These are phyloP conservation scores for Daktulosphaira vitifoliae DNA, from an alignment of 1,140 invertebrate genomes.

Conservation along the genomic window DNA sequence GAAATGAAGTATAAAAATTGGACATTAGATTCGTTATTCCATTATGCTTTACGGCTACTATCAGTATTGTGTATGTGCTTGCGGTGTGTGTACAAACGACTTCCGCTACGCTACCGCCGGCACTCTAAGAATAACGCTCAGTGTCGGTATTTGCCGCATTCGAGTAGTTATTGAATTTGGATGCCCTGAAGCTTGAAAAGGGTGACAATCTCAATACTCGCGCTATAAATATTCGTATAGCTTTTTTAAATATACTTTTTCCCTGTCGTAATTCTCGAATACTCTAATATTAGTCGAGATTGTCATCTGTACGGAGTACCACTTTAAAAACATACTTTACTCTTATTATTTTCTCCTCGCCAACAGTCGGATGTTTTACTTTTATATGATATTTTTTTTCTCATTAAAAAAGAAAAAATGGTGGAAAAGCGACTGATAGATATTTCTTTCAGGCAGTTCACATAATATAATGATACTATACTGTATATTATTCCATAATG, in stretches of 20 bases:
- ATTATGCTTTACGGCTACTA: neutral
- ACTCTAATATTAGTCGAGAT: neutral
- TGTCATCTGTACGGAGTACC: neutral
- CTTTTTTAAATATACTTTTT: too few species aligned
- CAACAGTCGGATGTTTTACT: too few species aligned
- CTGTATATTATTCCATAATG: too few species aligned
- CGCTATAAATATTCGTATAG: too few species aligned
- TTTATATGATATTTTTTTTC: too few species aligned
- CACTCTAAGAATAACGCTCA: neutral
- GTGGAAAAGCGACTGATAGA: too few species aligned
- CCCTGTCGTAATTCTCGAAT: neutral
- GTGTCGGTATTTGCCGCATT: neutral
- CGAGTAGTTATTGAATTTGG: constrained; percentile 28
- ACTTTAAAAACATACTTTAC: too few species aligned
- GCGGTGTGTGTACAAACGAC: neutral
- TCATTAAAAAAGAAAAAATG: too few species aligned
- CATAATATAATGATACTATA: too few species aligned
- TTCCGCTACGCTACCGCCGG: neutral
- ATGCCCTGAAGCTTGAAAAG: constrained; percentile 8
- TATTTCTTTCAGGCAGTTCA: too few species aligned
- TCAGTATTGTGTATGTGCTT: neutral
- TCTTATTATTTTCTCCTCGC: too few species aligned
- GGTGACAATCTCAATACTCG: neutral
- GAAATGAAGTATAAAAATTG: neutral
- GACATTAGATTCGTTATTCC: neutral